Evolutionary conservation across 2,888 invertebrate species (phyloP), one percentile per base, ranked within the genome.

Genomic region (Coleophora flavipennella): DNA sequence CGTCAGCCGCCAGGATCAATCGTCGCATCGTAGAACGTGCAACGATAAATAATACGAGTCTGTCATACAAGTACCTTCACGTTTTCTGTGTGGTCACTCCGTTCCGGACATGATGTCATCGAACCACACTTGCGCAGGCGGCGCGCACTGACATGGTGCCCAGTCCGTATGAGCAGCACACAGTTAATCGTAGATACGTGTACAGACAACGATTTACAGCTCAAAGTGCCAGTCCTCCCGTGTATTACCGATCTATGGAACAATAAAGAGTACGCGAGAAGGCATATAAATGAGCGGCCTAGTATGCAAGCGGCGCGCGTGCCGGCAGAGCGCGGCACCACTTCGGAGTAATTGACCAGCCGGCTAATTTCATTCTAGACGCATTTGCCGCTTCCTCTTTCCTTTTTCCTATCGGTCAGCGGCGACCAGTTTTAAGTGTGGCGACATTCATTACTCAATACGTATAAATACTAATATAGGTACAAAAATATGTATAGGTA

Each of bases 361-460:
- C 64, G 61, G 75, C 74, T 83, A 77, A 83, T 84, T 73, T 79
- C 73, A 84, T 83, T 81, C 83, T 71, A 79, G 59, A 56, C 80
- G 76, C 83, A 80, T 83, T 68, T 67, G 62, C 51, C 62, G 77
- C 77, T 84, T 84, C 83, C 83, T 84, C 81, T 83, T 84, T 79
- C 83, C 83, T 81, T 73, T 83, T 84, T 83, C 81, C 83, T 81
- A 84, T 81, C 83, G 81, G 81, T 80, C 81, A 83, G 67, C 69
- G 62, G 60, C 67, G 65, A 58, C 63, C 69, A 67, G 6, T 20
- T 20, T 20, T 20, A 20, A 20, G 3, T 20, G 11, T 8, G 13
- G 3, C 20, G 20, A 20, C 20, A 20, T 20, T 20, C 20, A 20
- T 20, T 20, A 20, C 20, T 20, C 20, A 20, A 3, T 20, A 20